These are phyloP conservation scores for Hydrozoanthus gracilis DNA, from an alignment of 92 coral and sea anemone genomes.

Conservation along the genomic window DNA sequence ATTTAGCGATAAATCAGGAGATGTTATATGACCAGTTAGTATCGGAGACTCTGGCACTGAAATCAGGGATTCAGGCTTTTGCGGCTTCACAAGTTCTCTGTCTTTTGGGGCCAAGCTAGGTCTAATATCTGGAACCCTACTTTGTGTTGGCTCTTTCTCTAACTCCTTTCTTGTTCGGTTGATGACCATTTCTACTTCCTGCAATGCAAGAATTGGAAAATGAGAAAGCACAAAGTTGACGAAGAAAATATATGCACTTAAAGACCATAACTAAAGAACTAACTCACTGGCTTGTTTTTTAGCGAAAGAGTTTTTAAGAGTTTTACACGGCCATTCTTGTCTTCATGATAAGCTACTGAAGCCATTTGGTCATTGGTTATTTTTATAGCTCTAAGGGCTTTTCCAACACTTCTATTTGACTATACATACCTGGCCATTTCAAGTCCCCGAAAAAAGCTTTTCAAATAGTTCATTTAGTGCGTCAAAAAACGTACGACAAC, in stretches of 20 bases:
- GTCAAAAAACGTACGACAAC: no score
- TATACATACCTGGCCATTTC: no score
- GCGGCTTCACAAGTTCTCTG: background rate
- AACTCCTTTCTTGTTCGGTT: conserved; percentile 80
- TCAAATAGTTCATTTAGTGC: no score
- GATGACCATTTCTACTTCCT: conserved; percentile 90
- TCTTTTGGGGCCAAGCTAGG: conserved; percentile 42
- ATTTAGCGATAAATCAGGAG: conserved; percentile 15
- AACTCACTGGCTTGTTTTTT: no score
- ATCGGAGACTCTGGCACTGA: conserved; percentile 32
- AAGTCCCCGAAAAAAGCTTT: no score
- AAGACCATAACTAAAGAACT: background rate
- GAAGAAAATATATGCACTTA: background rate
- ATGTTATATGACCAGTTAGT: background rate
- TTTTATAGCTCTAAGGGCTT: no score
- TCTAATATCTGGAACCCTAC: conserved; percentile 29
- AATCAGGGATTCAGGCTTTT: conserved; percentile 1
- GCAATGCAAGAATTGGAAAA: background rate
- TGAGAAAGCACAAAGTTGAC: background rate
- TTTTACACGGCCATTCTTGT: no score
- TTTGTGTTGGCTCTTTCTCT: conserved; percentile 50
- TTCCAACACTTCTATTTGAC: no score
- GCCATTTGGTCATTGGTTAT: no score
- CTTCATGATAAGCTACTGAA: no score
- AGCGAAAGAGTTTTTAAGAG: no score